Evolutionary conservation across 1,140 invertebrate species (phyloP), one percentile per base, ranked within the genome.

Genomic region (Coelopa frigida): DNA sequence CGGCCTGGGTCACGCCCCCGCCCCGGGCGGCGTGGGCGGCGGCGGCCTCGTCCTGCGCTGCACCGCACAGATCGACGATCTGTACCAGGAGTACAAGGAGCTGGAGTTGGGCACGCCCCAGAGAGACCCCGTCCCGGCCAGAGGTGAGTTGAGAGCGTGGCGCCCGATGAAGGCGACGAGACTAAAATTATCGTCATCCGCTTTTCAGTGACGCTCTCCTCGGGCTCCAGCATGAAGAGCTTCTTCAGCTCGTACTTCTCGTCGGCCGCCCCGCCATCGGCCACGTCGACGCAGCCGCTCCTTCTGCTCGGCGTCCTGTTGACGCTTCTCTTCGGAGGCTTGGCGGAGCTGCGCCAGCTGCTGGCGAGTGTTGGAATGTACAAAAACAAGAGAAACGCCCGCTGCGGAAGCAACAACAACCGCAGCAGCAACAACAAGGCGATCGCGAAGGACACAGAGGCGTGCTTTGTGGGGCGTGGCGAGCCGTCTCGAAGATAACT

Each of bases 91-190:
- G 56, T 68, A 73, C 27, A 70, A 73, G 37, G 73, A 74, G 58
- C 61, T 76, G 29, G 69, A 73, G 52, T 58, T 78, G 48, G 69
- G 70, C 21, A 67, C 64, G 47, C 72, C 69, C 45, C 70, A 72
- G 45, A 72, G 70, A 51, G 73, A 77, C 64, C 76, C 76, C 29
- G 59, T 77, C 46, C 76, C 75, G 18, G 75, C 76, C 58, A 67
- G 75, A 71, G 76, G 76, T 77, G 57, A 69, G 68, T 51, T 5
- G 7, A n/a, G 12, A 39, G 7, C 17, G 22, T 15, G 22, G 12
- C 10, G 37, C 14, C 5, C 12, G 36, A 12, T 5, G 14, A 38
- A 38, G 3, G 18, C 4, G 18, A 38, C 17, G 22, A 4, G 12
- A n/a, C 15, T 5, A 21, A 39, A 39, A 17, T 38, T 23, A 5